Conservation (phyloP, 2,888 invertebrate genomes). For the Temnothorax rugatulus region DNA sequence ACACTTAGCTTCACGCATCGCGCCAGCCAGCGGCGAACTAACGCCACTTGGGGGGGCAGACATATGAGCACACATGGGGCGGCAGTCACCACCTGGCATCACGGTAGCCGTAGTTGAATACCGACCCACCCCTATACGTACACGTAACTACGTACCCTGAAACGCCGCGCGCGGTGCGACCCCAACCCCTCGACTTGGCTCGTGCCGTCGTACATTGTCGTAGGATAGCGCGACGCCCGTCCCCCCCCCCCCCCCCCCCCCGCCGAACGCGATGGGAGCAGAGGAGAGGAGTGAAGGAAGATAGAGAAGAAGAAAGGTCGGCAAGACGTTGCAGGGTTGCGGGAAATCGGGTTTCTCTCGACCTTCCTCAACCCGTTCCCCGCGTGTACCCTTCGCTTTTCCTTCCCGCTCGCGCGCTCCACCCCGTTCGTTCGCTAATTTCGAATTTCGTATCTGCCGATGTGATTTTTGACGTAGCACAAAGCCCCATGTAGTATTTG, state of each 20-base stretch:
- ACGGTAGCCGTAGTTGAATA: constrained; percentile 73
- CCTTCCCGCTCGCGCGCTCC: not conserved
- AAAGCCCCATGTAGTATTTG: constrained; percentile 17
- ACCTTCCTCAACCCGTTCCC: not conserved
- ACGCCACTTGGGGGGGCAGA: constrained; percentile 74
- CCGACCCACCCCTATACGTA: constrained; percentile 74
- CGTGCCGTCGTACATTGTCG: constrained; percentile 84
- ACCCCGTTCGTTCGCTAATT: not conserved
- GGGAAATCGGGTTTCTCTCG: constrained; percentile 6
- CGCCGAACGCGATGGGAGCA: too few species aligned
- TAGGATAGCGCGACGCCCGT: constrained; percentile 61
- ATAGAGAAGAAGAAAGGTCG: not conserved
- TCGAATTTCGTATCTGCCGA: not conserved
- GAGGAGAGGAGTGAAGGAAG: not conserved
- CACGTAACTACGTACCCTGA: constrained; percentile 67
- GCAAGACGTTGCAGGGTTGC: constrained; percentile 19
- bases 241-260: not conserved
- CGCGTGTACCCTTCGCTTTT: not conserved
- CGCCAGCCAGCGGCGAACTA: constrained; percentile 61
- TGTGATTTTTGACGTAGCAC: not conserved
- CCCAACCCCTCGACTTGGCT: constrained; percentile 81
- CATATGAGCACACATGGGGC: constrained; percentile 81
- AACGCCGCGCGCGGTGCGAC: constrained; percentile 66
- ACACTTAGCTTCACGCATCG: not conserved
- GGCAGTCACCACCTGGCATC: constrained; percentile 83